These are phyloP conservation scores for Caenorhabditis japonica DNA, from an alignment of 2,888 invertebrate genomes.

Conservation along the genomic window DNA sequence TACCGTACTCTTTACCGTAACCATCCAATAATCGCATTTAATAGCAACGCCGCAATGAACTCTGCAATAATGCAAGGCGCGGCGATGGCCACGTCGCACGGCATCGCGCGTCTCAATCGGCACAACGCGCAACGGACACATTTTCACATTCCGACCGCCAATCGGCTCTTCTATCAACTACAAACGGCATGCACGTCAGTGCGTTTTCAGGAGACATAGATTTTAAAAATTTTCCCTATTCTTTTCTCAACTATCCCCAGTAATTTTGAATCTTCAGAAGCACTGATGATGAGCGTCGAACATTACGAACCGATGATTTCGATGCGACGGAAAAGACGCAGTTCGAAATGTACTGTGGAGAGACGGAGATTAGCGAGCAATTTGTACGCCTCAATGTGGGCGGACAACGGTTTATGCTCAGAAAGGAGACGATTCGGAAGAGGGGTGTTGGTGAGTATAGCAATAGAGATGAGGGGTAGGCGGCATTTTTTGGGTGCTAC, in stretches of 20 bases:
- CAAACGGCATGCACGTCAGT: constrained; percentile 56
- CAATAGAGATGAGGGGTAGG: too few relatives aligned
- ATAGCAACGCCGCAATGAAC: too few relatives aligned
- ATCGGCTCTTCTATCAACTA: constrained; percentile 51
- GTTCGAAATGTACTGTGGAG: constrained; percentile 53
- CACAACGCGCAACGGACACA: constrained; percentile 50
- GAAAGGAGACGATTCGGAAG: constrained; percentile 63
- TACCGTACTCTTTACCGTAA: too few relatives aligned
- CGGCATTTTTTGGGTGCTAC: too few relatives aligned
- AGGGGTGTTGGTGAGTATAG: constrained; percentile 47
- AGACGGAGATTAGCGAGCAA: constrained; percentile 52
- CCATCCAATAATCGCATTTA: too few relatives aligned
- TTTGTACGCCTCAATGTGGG: constrained; percentile 71
- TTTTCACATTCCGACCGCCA: constrained; percentile 46
- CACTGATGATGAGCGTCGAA: constrained; percentile 27
- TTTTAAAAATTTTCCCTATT: neutral
- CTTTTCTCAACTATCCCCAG: too few relatives aligned
- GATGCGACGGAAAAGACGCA: constrained; percentile 27
- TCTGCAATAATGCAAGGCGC: constrained; percentile 68
- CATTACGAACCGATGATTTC: constrained; percentile 20
- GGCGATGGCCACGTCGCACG: constrained; percentile 71
- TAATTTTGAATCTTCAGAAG: constrained; percentile 16
- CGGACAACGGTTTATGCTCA: constrained; percentile 68
- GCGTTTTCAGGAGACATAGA: constrained; percentile 27
- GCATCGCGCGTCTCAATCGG: constrained; percentile 70